Conservation (phyloP, 2,888 invertebrate genomes). For the Myathropa florea region DNA sequence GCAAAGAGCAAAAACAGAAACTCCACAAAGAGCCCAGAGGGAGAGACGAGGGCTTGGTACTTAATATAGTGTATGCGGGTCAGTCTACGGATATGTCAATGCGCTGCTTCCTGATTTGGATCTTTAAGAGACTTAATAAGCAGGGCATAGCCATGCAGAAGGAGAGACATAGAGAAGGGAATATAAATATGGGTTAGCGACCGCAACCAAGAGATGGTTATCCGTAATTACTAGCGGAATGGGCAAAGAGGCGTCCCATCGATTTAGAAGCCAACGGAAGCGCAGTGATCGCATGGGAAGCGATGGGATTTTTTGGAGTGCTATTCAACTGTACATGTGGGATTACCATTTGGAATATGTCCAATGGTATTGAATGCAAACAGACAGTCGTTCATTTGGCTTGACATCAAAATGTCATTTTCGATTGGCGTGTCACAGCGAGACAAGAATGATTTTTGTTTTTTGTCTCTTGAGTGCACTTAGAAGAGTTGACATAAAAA, state of each 20-base stretch:
- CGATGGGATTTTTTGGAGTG: slow-evolving; percentile 31
- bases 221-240: slow-evolving; percentile 32
- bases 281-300: slow-evolving; percentile 21
- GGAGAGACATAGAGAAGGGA: slow-evolving; percentile 8
- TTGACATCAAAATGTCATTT: slow-evolving; percentile 40
- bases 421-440: not conserved
- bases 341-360: slow-evolving; percentile 54
- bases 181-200: slow-evolving; percentile 35
- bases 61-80: slow-evolving; percentile 48
- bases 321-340: not conserved
- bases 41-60: not conserved
- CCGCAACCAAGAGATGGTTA: slow-evolving; percentile 34
- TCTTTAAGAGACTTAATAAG: slow-evolving; percentile 22
- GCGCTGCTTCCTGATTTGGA: slow-evolving; percentile 57
- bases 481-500: not conserved
- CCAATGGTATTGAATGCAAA: slow-evolving; percentile 38
- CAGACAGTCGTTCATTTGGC: slow-evolving; percentile 20
- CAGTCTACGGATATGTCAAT: slow-evolving; percentile 56
- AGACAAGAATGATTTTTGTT: not conserved
- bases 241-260: slow-evolving; percentile 3
- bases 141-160: not conserved
- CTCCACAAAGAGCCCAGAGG: not conserved
- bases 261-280: slow-evolving; percentile 46
- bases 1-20: not conserved
- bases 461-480: not conserved